Base-by-base conservation (phyloP, 1,140 invertebrate species). In the Eupeodes corollae region DNA sequence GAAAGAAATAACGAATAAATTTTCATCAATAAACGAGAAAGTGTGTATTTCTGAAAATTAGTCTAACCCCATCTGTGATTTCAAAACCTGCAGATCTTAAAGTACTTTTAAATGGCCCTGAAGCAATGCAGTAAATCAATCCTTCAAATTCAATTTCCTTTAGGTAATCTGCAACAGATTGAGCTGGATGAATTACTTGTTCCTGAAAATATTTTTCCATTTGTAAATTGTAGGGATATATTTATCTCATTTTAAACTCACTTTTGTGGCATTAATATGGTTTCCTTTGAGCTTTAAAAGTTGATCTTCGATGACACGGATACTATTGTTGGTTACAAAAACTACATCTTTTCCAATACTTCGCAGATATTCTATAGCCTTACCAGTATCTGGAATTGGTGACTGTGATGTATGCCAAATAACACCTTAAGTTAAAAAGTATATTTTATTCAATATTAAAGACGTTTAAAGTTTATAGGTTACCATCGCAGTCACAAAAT, bases 261-360 rank as follows among this genome's bases (percentile, higher is more conserved):
- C 51, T 33, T 51, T 70, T 56, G 75, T 72, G 47, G 56, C 59
- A 26, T 61, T 69, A 16, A 72, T 53, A 31, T 69, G 31, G 31
- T 71, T 59, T 1, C 61, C 63, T 32, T 56, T 39, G 21, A 75
- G 67, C 32, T 61, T 56, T 0, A 48, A 51, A 40, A 59, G 56
- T 44, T 72, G 70, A 14, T 63, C 55, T n/a, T 70, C 54, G 42
- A 57, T 46, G 0, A 50, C 56, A 32, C 61, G 21, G 19, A 70
- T 56, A 44, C 67, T 73, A 58, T 88, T 87, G 57, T 88, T 88
- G 2, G 83, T 82, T 1, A 86, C 73, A 49, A 79, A 79, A 48
- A 79, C 72, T 0, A 86, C 69, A 47, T 72, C 73, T 60, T 88
- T 88, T 0, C 80, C 80, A 43, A 77, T 50, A 8, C 70, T 53